Percentiles rank a stretch among this genome's conserved stretches.
phyloP scores from a whole-genome alignment of 92 coral and sea anemone species.

The Montipora capitata region DNA sequence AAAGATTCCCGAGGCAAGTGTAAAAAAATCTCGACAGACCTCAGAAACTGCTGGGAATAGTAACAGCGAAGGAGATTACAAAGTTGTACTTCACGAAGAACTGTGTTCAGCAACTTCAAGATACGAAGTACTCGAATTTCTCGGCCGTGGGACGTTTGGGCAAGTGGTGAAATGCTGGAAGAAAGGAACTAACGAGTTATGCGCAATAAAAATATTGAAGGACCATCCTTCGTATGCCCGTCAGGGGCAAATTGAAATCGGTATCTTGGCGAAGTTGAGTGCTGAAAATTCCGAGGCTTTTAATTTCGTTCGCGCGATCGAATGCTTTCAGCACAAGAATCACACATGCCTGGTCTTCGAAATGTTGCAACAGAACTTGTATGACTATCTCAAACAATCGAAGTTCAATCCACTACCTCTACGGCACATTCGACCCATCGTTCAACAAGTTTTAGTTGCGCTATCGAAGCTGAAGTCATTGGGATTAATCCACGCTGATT shows the following conservation, averaged over 20 bases:
- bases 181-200: conserved; percentile 95
- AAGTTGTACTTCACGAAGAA: conserved; percentile 94
- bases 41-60: conserved; percentile 83
- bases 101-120: conserved; percentile 93
- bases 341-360: conserved; percentile 98
- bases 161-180: conserved; percentile 99
- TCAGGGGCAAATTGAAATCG: conserved; percentile 98
- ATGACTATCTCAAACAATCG: conserved; percentile 97
- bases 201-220: conserved; percentile 95
- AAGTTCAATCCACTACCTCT: conserved; percentile 95
- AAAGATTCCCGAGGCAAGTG: conserved; percentile 80
- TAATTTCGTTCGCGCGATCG: conserved; percentile 98
- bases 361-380: conserved; percentile 97
- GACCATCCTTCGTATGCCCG: conserved; percentile 99
- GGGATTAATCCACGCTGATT: conserved; percentile 97
- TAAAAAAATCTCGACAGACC: conserved; percentile 80
- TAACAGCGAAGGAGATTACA: conserved; percentile 97
- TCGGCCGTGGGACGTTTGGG: conserved; percentile 99
- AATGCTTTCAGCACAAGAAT: conserved; percentile 96
- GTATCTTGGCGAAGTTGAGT: conserved; percentile 94
- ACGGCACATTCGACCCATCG: conserved; percentile 94
- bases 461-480: conserved; percentile 91
- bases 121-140: conserved; percentile 96
- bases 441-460: conserved; percentile 97
- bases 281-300: conserved; percentile 99